These are phyloP conservation scores for Chondrosia reniformis DNA, from an alignment of 37 sponge, comb jelly and placozoan species.

Conservation along the genomic window DNA sequence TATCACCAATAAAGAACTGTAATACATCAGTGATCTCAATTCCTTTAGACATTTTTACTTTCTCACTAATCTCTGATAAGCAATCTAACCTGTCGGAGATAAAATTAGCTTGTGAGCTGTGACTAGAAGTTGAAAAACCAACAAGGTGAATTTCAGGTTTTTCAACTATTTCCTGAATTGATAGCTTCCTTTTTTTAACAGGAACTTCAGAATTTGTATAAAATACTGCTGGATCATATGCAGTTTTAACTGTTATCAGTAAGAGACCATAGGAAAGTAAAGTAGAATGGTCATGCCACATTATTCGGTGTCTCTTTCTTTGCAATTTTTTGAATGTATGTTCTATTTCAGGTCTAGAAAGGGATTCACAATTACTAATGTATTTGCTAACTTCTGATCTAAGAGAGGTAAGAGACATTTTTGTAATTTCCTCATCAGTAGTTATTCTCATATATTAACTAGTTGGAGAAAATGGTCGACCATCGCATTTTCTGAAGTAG, in stretches of 20 bases:
- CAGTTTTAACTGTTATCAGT: neutral
- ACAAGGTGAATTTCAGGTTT: conserved; percentile 18
- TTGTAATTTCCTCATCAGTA: no score
- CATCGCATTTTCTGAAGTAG: no score
- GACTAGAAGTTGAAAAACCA: conserved; percentile 2
- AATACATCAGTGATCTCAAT: conserved; percentile 14
- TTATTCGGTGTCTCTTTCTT: neutral
- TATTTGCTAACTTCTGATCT: no score
- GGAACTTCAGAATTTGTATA: no score
- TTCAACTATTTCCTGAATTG: conserved; percentile 22
- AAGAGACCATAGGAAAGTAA: conserved; percentile 4
- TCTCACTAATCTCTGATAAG: neutral
- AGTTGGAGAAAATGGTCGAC: no score
- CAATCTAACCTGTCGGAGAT: conserved; percentile 32
- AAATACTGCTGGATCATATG: conserved; percentile 37
- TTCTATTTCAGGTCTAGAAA: no score
- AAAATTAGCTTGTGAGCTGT: conserved; percentile 26
- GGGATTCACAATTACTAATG: no score
- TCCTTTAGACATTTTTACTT: neutral
- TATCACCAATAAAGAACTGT: conserved; percentile 33
- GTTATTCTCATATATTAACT: no score
- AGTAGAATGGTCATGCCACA: conserved; percentile 3
- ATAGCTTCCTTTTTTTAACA: neutral
- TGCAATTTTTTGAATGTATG: neutral
- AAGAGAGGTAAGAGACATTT: no score